Conservation (phyloP, 1,140 invertebrate genomes). For the Mizuhopecten yessoensis region DNA sequence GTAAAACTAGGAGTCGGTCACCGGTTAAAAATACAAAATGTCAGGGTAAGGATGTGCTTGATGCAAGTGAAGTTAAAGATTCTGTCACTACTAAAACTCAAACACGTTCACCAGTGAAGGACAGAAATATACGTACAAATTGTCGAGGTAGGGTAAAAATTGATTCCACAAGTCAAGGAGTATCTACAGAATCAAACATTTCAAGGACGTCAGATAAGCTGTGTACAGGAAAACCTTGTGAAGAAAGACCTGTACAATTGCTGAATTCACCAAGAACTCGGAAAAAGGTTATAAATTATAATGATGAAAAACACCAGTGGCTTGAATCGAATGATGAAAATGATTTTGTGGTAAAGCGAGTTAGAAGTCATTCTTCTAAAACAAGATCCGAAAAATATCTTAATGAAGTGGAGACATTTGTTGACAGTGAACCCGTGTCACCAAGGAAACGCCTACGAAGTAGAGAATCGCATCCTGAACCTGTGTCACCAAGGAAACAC, state of each 20-base stretch:
- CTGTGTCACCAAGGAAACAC: not conserved
- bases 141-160: not conserved
- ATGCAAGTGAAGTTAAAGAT: not conserved
- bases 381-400: constrained; percentile 17
- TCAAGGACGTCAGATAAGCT: not conserved
- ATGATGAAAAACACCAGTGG: not conserved
- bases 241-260: not conserved
- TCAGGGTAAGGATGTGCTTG: not conserved
- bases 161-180: constrained; percentile 22
- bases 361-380: not conserved
- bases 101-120: not conserved
- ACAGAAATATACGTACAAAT: not conserved
- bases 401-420: not conserved
- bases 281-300: not conserved
- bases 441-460: not conserved
- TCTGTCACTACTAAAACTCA: not conserved
- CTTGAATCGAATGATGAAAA: not conserved
- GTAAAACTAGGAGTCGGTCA: not conserved
- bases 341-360: not conserved
- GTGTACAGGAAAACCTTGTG: not conserved
- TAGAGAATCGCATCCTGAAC: too few relatives aligned
- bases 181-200: not conserved
- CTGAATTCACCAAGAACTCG: constrained; percentile 41
- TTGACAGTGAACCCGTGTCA: constrained; percentile 43
- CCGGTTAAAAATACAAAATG: not conserved